Conservation (phyloP, 2,797 vertebrate genomes). For the Microctenopoma stevenorrisi region DNA sequence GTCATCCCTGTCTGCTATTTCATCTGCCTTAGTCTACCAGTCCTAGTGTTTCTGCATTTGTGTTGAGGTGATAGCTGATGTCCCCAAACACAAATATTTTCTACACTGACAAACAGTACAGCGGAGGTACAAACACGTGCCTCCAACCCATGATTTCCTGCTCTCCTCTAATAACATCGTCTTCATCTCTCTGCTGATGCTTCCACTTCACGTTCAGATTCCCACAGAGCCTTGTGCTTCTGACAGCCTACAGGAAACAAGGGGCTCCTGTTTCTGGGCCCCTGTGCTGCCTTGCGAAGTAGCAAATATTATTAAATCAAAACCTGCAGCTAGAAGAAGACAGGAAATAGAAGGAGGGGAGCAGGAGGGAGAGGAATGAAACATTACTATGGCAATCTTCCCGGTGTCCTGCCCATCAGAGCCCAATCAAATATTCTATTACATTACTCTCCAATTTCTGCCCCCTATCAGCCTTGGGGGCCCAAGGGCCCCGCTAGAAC, state of each 20-base stretch:
- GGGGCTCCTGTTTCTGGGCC: slow-evolving; percentile 35
- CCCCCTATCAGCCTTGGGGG: slow-evolving; percentile 70
- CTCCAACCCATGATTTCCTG: slow-evolving; percentile 13
- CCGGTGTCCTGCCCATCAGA: slow-evolving; percentile 74
- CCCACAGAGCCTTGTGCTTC: slow-evolving; percentile 20
- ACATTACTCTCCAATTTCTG: slow-evolving; percentile 90
- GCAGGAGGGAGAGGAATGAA: slow-evolving; percentile 17
- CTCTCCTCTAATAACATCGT: slow-evolving; percentile 13
- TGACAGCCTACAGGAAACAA: slow-evolving; percentile 42
- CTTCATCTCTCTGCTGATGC: slow-evolving; percentile 15
- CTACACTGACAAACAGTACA: background rate
- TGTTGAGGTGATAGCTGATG: too few relatives aligned
- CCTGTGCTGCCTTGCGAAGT: slow-evolving; percentile 18
- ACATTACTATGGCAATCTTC: slow-evolving; percentile 70
- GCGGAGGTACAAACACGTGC: background rate
- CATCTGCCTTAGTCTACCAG: too few relatives aligned
- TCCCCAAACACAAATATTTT: background rate
- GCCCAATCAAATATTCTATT: slow-evolving; percentile 91
- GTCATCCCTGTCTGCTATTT: too few relatives aligned
- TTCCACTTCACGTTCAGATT: slow-evolving; percentile 30
- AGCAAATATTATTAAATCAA: slow-evolving; percentile 65
- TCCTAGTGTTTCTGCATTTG: too few relatives aligned
- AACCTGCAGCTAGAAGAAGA: slow-evolving; percentile 42
- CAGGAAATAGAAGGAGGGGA: slow-evolving; percentile 27
- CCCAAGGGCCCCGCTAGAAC: slow-evolving; percentile 80